A percentile compares a stretch with the other conserved stretches of the same genome.
These are phyloP conservation scores for Galerucella calmariensis DNA, from an alignment of 2,888 invertebrate species.

Conservation along the genomic window DNA sequence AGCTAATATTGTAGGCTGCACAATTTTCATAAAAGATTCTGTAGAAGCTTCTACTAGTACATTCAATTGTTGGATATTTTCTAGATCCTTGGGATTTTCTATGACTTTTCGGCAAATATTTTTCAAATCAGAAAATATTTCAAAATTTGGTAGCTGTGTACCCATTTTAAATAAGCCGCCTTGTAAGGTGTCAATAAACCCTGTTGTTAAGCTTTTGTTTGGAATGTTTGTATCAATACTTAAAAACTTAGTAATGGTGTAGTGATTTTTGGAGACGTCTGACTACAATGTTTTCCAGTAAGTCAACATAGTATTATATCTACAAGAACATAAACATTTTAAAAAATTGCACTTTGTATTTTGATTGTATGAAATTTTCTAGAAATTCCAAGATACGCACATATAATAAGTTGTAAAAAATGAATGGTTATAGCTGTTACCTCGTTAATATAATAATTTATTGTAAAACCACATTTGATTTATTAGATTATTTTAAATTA, in stretches of 20 bases:
- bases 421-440: background rate
- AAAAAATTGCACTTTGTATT: background rate
- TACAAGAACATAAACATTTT: background rate
- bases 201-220: slow-evolving; percentile 16
- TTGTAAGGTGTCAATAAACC: slow-evolving; percentile 22
- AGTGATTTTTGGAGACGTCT: background rate
- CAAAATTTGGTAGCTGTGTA: slow-evolving; percentile 39
- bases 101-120: slow-evolving; percentile 46
- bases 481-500: background rate
- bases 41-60: slow-evolving; percentile 39
- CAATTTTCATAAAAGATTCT: slow-evolving; percentile 46
- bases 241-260: background rate
- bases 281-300: background rate
- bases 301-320: background rate
- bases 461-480: background rate
- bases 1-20: slow-evolving; percentile 48
- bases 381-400: background rate
- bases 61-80: slow-evolving; percentile 47
- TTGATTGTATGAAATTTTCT: background rate
- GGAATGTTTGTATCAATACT: slow-evolving; percentile 39
- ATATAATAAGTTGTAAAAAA: background rate
- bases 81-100: slow-evolving; percentile 48
- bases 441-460: background rate
- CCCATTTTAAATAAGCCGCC: slow-evolving; percentile 41
- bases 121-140: slow-evolving; percentile 43